Evolutionary conservation across 2,888 invertebrate species (phyloP), one percentile per base, ranked within the genome.

Genomic region (Alcis repandata): DNA sequence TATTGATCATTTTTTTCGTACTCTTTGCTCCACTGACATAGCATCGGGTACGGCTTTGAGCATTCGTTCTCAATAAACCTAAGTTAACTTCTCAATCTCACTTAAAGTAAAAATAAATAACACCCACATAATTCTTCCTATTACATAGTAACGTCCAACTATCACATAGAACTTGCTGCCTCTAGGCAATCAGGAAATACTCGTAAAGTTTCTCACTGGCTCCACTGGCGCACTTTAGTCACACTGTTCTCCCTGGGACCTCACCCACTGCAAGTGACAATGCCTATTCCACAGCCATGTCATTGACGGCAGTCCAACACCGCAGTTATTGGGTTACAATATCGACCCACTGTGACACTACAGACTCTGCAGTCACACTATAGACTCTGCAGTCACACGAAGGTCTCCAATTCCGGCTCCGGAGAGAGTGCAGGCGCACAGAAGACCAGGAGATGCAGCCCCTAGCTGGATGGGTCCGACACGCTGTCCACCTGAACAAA

Each of bases 401-500:
- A 79, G 79, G 73, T 78, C 80, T 64, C 83, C 79, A 71, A 79
- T 79, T 57, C 71, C 68, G 32, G 67, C 70, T 70, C 69, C 68
- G 67, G 73, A 69, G 67, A 71, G 45, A 48, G 62, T 62, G 62
- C 70, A 68, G 70, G 69, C 15, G 56, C 43, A 69, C 73, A 70
- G 71, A 77, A 75, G 72, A 76, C 78, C 74, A 75, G 77, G 69
- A 74, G 71, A 63, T 68, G 63, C 65, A 69, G 61, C 56, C 81
- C 86, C 87, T 91, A 91, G 89, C 90, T 91, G 74, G 59, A 64
- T n/a, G 64, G 59, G 10, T 87, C 89, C 59, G 87, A 88, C 67
- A 83, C 89, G 80, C 86, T 90, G 79, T 91, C 92, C 84, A 87
- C 80, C 51, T 51, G 36, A 38, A 51, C 36, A 36, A 51, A 51